phyloP scores from a whole-genome alignment of 1,140 invertebrate genomes.

The Drosophila quadrilineata region DNA sequence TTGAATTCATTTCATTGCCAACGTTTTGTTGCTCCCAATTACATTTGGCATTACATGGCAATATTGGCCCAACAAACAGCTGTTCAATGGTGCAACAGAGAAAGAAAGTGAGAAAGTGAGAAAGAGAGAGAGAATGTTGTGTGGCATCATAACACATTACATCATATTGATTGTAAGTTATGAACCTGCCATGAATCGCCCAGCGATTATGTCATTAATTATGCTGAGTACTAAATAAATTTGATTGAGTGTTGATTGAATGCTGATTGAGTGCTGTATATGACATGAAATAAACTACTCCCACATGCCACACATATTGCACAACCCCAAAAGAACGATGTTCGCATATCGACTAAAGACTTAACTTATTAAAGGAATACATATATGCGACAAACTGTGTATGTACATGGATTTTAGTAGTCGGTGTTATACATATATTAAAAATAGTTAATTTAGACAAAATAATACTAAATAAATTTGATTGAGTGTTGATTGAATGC shows the following conservation, averaged over 20 bases:
- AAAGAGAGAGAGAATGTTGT: not conserved
- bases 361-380: slow-evolving; percentile 3
- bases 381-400: not conserved
- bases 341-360: no score
- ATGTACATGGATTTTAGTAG: no score
- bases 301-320: no score
- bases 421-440: no score
- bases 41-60: slow-evolving; percentile 34
- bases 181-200: slow-evolving; percentile 21
- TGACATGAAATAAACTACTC: no score
- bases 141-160: not conserved
- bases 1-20: slow-evolving; percentile 44
- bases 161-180: no score
- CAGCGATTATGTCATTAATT: slow-evolving; percentile 29
- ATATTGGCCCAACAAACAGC: slow-evolving; percentile 11
- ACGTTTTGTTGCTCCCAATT: slow-evolving; percentile 23
- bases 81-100: not conserved
- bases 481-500: not conserved
- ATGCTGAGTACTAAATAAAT: not conserved
- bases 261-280: not conserved
- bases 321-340: no score
- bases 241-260: not conserved
- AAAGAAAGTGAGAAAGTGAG: not conserved
- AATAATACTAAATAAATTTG: not conserved
- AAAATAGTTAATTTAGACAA: no score